Evolutionary conservation across 2,888 invertebrate genomes (phyloP).

Genomic region (Malachius bipustulatus): DNA sequence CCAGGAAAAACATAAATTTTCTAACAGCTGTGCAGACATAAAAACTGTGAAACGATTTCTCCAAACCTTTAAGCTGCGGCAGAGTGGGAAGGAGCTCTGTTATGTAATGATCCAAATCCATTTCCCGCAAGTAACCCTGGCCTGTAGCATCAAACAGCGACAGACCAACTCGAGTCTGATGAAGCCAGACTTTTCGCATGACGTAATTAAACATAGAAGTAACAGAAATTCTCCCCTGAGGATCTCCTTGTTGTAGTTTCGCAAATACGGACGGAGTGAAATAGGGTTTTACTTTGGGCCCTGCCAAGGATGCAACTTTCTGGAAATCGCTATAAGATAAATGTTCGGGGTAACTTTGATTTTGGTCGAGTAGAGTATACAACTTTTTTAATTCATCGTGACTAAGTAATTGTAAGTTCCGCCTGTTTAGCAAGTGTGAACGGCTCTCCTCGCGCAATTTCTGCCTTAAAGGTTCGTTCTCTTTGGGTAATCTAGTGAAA

Average conservation of each 20-base stretch:
- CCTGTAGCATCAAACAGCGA: slow-evolving; percentile 89
- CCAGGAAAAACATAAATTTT: slow-evolving; percentile 93
- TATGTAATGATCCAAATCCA: slow-evolving; percentile 88
- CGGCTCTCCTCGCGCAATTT: slow-evolving; percentile 81
- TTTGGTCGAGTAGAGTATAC: slow-evolving; percentile 73
- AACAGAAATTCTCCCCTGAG: slow-evolving; percentile 76
- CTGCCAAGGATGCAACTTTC: slow-evolving; percentile 63
- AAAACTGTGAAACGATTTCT: slow-evolving; percentile 89
- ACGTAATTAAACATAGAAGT: slow-evolving; percentile 89
- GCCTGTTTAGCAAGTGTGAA: slow-evolving; percentile 74
- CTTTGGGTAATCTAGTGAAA: slow-evolving; percentile 63
- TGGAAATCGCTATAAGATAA: slow-evolving; percentile 75
- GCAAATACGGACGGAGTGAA: slow-evolving; percentile 81
- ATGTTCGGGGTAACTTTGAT: slow-evolving; percentile 63
- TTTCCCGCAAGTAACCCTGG: slow-evolving; percentile 50
- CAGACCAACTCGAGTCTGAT: slow-evolving; percentile 87
- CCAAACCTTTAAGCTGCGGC: slow-evolving; percentile 78
- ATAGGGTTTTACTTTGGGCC: slow-evolving; percentile 47
- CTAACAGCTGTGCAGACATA: slow-evolving; percentile 93
- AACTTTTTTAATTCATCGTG: slow-evolving; percentile 74
- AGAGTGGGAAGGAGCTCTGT: slow-evolving; percentile 85
- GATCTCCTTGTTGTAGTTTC: slow-evolving; percentile 74
- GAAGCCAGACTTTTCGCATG: slow-evolving; percentile 89
- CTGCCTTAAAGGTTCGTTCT: slow-evolving; percentile 63
- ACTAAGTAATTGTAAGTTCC: slow-evolving; percentile 72